Base-by-base conservation (phyloP, 2,113 vertebrate species). In the Excalfactoria chinensis region DNA sequence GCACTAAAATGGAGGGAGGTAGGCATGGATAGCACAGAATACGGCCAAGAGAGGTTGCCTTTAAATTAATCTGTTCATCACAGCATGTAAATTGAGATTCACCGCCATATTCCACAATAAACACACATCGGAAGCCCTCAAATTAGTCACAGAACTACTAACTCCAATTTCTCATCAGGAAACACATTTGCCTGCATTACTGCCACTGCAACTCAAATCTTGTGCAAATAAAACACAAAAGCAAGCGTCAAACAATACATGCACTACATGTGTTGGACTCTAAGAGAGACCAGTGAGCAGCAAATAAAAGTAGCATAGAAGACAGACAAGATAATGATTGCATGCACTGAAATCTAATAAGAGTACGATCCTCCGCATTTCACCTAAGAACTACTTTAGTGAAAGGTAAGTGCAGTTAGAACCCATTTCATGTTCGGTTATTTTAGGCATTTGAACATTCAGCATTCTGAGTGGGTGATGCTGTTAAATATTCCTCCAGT, bases 191-290 rank as follows among this genome's bases (percentile, higher is more conserved):
- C 14, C 26, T 48, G 43, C 1, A 1, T 41, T 30, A 32, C 13
- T 48, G 59, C 35, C n/a, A 22, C 0, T 80, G 66, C 30, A 80
- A 48, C 35, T 84, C 62, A 76, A 80, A 37, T 9, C 30, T 2
- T 2, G 21, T 20, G 22, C 63, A 63, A 80, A 21, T 20, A 46
- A 28, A 4, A 70, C 46, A 22, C 8, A 79, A 70, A 49, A 63
- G 63, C 1, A 0, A 60, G 21, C 2, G 6, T 34, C 67, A 64
- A 41, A 51, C 40, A 73, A 51, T 44, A 69, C 0, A 0, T 23
- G 56, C 32, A 20, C 30, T 28, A 6, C 11, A 4, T 25, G 2
- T 4, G 25, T 26, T 37, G 19, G 13, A 60, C 48, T 19, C 19
- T 14, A 37, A 15, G 55, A 76, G 22, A 53, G 34, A 25, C 19